Conservation (phyloP, 1,140 invertebrate genomes). For the Drosophila bocki region DNA sequence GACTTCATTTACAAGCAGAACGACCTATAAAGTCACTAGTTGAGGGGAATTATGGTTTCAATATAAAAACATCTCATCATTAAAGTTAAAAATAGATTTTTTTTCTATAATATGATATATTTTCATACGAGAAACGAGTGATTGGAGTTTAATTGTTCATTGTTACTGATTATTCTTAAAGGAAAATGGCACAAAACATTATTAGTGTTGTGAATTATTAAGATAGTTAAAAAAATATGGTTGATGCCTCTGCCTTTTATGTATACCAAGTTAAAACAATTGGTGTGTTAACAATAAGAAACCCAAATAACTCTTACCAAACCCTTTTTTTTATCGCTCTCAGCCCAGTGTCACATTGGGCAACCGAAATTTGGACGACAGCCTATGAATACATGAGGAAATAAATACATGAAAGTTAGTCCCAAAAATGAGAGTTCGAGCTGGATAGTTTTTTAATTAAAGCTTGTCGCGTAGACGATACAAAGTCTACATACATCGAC, state of each 20-base stretch:
- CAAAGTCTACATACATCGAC: conserved; percentile 61
- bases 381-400: conserved; percentile 25
- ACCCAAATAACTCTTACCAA: conserved; percentile 5
- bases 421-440: conserved; percentile 38
- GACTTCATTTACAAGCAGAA: not conserved
- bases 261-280: not conserved
- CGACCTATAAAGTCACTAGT: not conserved
- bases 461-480: conserved; percentile 36
- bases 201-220: no score
- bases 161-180: no score
- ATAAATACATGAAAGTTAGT: conserved; percentile 56
- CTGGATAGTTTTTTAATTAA: conserved; percentile 8
- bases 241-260: no score
- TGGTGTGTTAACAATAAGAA: conserved; percentile 4
- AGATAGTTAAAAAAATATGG: no score
- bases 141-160: no score
- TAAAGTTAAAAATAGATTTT: no score
- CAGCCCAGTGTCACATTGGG: conserved; percentile 29
- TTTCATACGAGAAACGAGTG: no score
- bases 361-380: conserved; percentile 27
- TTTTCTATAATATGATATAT: no score
- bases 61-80: no score
- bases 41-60: not conserved
- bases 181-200: no score
- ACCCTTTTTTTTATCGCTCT: conserved; percentile 9